Evolutionary conservation across 1,140 invertebrate genomes (phyloP).

Genomic region (Brachionus koreanus): DNA sequence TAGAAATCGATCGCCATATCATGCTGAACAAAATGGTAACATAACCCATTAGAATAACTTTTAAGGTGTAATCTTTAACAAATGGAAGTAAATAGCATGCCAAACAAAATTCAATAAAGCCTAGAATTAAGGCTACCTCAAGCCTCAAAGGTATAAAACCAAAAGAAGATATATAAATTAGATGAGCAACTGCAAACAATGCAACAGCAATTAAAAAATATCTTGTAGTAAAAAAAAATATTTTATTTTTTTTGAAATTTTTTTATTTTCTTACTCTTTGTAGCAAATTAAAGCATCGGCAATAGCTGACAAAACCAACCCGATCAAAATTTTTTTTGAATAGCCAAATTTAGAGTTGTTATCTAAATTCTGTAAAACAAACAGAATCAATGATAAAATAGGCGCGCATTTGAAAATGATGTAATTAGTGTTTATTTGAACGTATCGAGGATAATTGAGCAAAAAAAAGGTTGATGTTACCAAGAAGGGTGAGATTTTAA

Average conservation of each 20-base stretch:
- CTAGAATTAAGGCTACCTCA: not conserved
- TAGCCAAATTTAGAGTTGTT: not conserved
- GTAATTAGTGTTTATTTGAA: not conserved
- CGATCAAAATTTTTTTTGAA: not conserved
- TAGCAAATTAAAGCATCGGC: slow-evolving; percentile 26
- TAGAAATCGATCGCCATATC: slow-evolving; percentile 16
- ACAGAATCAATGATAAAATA: slow-evolving; percentile 1
- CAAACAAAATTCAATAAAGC: not conserved
- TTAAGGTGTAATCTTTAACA: not conserved
- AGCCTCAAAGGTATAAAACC: slow-evolving; percentile 7
- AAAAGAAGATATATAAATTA: slow-evolving; percentile 7
- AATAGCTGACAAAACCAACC: not conserved
- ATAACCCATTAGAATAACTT: not conserved
- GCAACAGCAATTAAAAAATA: slow-evolving; percentile 14
- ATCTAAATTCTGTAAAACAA: not conserved
- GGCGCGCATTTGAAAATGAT: not conserved
- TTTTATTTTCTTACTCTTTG: not conserved
- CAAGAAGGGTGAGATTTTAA: not conserved
- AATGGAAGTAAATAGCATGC: slow-evolving; percentile 1
- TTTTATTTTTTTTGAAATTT: not conserved
- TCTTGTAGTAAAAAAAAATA: not conserved
- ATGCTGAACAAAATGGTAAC: slow-evolving; percentile 5
- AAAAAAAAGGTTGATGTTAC: not conserved
- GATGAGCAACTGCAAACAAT: not conserved
- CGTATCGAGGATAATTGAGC: not conserved